Conservation (phyloP, 2,113 vertebrate species). For the Ptilorrhoa leucosticta region DNA sequence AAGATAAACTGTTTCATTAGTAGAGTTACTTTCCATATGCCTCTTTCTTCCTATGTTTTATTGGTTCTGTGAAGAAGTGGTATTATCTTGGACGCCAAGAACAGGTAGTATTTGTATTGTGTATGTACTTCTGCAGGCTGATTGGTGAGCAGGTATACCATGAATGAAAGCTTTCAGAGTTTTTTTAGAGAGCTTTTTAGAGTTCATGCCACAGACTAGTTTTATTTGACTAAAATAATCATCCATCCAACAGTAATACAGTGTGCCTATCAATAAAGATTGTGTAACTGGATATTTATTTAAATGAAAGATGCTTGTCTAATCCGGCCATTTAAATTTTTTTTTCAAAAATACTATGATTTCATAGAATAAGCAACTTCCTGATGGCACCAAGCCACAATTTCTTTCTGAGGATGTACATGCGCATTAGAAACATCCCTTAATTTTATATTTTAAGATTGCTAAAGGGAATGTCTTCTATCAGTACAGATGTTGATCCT, state of each 20-base stretch:
- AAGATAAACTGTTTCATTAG: conserved; percentile 8
- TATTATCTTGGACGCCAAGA: conserved; percentile 26
- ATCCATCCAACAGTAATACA: neutral
- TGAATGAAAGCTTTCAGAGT: neutral
- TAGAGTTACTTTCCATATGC: neutral
- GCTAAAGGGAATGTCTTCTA: neutral
- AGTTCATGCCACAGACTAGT: neutral
- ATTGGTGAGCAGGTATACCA: neutral
- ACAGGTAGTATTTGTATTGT: neutral
- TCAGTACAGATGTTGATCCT: neutral
- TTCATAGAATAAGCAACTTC: neutral
- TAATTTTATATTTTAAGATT: neutral
- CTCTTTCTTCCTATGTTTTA: conserved; percentile 4
- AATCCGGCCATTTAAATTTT: neutral
- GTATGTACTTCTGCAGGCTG: neutral
- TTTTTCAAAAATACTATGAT: neutral
- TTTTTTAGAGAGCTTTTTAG: no score
- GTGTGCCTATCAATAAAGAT: neutral
- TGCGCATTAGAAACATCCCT: neutral
- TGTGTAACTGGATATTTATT: neutral
- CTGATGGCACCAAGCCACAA: neutral
- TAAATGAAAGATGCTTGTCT: neutral
- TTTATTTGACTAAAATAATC: neutral
- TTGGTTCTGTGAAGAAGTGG: neutral
- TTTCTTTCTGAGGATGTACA: neutral